A percentile compares a stretch with the other conserved stretches of the same genome.
phyloP scores from a whole-genome alignment of 2,797 vertebrate species.

The Arrhamphus sclerolepis region DNA sequence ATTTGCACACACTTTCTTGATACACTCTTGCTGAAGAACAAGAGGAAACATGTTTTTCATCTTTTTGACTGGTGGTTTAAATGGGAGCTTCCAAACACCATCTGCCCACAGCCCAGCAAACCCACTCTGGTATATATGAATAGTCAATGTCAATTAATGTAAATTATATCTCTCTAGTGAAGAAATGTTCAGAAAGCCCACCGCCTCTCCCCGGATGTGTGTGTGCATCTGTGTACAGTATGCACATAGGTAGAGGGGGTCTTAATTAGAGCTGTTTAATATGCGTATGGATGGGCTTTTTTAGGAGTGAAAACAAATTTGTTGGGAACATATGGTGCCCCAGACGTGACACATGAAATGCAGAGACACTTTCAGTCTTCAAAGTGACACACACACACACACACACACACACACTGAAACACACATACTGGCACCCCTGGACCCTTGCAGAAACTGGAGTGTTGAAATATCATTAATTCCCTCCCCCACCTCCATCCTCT shows the following conservation, averaged over 20 bases:
- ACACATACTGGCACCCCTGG: slow-evolving; percentile 26
- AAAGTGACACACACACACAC: slow-evolving; percentile 51
- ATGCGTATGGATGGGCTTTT: slow-evolving; percentile 74
- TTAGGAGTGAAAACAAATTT: slow-evolving; percentile 80
- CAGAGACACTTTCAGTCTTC: slow-evolving; percentile 52
- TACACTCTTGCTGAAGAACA: slow-evolving; percentile 21
- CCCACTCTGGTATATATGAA: slow-evolving; percentile 71
- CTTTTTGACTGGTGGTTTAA: slow-evolving; percentile 55
- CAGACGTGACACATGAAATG: slow-evolving; percentile 70
- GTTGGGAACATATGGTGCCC: slow-evolving; percentile 80
- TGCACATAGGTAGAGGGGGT: slow-evolving; percentile 50
- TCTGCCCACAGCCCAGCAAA: slow-evolving; percentile 73
- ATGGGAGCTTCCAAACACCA: slow-evolving; percentile 72
- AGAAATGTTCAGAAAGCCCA: slow-evolving; percentile 65
- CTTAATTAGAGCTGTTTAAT: slow-evolving; percentile 81
- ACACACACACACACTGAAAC: slow-evolving; percentile 22
- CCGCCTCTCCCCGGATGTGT: slow-evolving; percentile 63
- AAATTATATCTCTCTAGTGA: slow-evolving; percentile 58
- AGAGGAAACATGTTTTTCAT: slow-evolving; percentile 34
- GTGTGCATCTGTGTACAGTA: slow-evolving; percentile 47
- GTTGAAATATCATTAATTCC: slow-evolving; percentile 71
- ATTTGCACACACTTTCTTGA: too few species aligned
- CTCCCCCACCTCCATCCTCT: slow-evolving; percentile 18
- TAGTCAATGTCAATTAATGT: slow-evolving; percentile 79
- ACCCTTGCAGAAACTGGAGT: slow-evolving; percentile 53